Evolutionary conservation across 2,797 vertebrate genomes (phyloP).

Genomic region (Distichodus sexfasciatus): DNA sequence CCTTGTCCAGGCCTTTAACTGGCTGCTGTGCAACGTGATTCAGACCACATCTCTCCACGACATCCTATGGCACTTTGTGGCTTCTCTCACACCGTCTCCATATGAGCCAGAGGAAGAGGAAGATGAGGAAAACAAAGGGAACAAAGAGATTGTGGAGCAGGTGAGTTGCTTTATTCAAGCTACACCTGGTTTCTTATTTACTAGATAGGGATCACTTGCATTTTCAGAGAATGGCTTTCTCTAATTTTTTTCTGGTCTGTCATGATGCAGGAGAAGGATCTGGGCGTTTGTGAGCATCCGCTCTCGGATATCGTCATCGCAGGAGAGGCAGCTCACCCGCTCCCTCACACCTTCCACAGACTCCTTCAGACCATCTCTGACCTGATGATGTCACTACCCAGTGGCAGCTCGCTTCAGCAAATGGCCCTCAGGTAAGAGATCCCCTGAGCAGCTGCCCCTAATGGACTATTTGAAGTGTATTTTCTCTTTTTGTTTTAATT

Average conservation of each 20-base stretch:
- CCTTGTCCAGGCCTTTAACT: constrained; percentile 90
- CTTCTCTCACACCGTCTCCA: constrained; percentile 93
- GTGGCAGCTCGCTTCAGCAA: constrained; percentile 96
- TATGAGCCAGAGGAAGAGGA: constrained; percentile 94
- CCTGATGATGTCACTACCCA: constrained; percentile 98
- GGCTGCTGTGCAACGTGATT: constrained; percentile 99
- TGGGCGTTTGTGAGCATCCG: constrained; percentile 95
- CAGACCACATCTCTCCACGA: constrained; percentile 98
- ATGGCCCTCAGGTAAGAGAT: constrained; percentile 91
- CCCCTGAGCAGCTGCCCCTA: background rate
- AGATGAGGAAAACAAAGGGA: constrained; percentile 95
- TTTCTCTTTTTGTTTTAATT: too few relatives aligned
- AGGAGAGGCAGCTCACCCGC: constrained; percentile 94
- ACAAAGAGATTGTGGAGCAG: constrained; percentile 92
- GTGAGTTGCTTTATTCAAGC: constrained; percentile 55
- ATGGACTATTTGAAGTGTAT: background rate
- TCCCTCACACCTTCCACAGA: constrained; percentile 97
- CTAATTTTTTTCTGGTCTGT: background rate
- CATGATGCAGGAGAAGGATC: constrained; percentile 86
- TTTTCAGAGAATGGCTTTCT: background rate
- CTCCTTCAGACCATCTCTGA: constrained; percentile 99
- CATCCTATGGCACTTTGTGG: constrained; percentile 99
- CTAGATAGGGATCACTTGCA: background rate
- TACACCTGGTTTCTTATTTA: background rate
- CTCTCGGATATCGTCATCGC: constrained; percentile 98